Evolutionary conservation across 2,888 invertebrate genomes (phyloP).

Genomic region (Ennomos quercinarius): DNA sequence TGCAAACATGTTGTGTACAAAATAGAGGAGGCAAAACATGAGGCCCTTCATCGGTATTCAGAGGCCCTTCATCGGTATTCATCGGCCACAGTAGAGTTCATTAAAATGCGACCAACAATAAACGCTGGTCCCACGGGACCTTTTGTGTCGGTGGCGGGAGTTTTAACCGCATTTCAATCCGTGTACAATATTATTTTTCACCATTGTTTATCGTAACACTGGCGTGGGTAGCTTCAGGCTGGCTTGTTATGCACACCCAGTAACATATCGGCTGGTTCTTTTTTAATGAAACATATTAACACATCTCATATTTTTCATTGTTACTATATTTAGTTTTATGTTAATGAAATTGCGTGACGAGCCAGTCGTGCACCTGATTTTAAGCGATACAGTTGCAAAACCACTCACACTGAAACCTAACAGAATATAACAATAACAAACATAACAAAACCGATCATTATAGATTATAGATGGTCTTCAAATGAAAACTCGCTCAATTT

Average conservation of each 20-base stretch:
- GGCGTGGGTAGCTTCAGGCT: slow-evolving; percentile 15
- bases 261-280: neutral
- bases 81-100: slow-evolving; percentile 68
- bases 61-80: slow-evolving; percentile 75
- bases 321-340: no score
- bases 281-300: no score
- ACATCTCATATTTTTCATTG: no score
- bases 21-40: slow-evolving; percentile 50
- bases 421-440: no score
- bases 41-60: slow-evolving; percentile 75
- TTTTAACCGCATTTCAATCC: slow-evolving; percentile 77
- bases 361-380: no score
- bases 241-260: neutral
- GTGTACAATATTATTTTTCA: slow-evolving; percentile 66
- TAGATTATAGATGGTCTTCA: no score
- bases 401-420: no score
- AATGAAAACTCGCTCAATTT: no score
- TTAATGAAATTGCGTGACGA: no score
- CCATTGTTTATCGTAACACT: slow-evolving; percentile 56
- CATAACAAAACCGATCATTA: no score
- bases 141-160: slow-evolving; percentile 65
- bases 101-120: slow-evolving; percentile 81
- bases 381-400: no score
- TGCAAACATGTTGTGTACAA: slow-evolving; percentile 51
- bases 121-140: slow-evolving; percentile 69